Evolutionary conservation across 2,113 vertebrate species (phyloP).

Genomic region (Brachypodius melanocephalos): DNA sequence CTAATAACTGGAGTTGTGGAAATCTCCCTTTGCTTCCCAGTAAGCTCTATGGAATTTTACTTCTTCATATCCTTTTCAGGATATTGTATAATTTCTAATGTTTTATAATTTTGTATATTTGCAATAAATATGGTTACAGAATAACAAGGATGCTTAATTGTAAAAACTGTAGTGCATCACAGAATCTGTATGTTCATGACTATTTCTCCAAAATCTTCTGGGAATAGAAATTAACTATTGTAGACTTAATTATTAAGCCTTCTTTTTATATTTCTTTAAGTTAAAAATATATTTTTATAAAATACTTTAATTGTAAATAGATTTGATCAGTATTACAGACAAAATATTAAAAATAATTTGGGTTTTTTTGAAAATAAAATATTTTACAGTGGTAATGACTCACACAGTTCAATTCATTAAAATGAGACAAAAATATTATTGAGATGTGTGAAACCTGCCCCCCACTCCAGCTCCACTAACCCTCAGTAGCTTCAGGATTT

Average conservation of each 20-base stretch:
- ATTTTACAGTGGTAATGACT: background rate
- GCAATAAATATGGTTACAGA: background rate
- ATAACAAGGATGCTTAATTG: background rate
- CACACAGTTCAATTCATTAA: background rate
- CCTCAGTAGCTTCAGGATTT: background rate
- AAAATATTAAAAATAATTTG: background rate
- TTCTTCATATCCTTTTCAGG: background rate
- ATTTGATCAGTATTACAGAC: background rate
- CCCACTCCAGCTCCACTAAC: background rate
- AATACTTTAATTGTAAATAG: slow-evolving; percentile 18
- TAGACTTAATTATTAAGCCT: background rate
- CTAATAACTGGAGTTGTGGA: background rate
- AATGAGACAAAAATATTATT: background rate
- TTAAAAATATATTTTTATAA: slow-evolving; percentile 46
- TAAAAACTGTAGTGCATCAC: background rate
- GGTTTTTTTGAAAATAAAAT: slow-evolving; percentile 3
- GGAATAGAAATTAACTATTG: background rate
- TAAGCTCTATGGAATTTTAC: background rate
- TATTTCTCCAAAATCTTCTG: background rate
- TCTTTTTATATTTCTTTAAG: background rate
- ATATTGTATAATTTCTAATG: background rate
- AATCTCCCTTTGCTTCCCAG: background rate
- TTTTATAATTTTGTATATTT: background rate
- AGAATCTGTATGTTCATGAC: background rate
- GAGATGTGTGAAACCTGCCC: background rate